Evolutionary conservation across 2,113 vertebrate genomes (phyloP).

Genomic region (Rhineura floridana): DNA sequence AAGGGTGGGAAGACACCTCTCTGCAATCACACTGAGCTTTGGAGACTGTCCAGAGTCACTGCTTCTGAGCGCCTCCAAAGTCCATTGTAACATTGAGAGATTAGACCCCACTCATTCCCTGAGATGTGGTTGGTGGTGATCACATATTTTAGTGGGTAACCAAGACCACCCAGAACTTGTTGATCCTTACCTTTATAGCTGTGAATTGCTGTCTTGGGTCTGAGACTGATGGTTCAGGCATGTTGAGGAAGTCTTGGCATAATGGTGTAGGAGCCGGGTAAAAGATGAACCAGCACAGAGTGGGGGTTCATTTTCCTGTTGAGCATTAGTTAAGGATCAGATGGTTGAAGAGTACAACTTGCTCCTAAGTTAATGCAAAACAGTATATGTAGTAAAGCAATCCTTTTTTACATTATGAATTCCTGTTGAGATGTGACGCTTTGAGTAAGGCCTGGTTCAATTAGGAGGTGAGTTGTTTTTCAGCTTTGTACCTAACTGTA

Average conservation of each 20-base stretch:
- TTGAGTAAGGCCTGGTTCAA: background rate
- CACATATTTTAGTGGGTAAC: background rate
- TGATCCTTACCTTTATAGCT: background rate
- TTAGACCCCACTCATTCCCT: background rate
- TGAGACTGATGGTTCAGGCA: background rate
- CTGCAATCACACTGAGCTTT: background rate
- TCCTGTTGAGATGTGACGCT: background rate
- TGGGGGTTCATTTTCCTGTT: constrained; percentile 23
- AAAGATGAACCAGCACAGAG: background rate
- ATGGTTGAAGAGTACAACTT: background rate
- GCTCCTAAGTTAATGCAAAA: constrained; percentile 10
- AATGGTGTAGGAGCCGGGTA: background rate
- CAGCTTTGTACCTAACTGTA: too few relatives aligned
- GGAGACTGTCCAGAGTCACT: background rate
- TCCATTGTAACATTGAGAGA: background rate
- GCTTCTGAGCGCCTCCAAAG: background rate
- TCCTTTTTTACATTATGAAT: constrained; percentile 15
- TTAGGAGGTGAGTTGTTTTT: background rate
- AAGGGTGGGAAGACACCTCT: too few relatives aligned
- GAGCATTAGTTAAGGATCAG: constrained; percentile 22
- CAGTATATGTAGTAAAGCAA: constrained; percentile 17
- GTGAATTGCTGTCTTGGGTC: background rate
- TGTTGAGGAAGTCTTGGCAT: background rate
- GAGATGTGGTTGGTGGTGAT: background rate
- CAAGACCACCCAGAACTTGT: background rate